Conservation (phyloP, 2,113 vertebrate species). For the Morone saxatilis region DNA sequence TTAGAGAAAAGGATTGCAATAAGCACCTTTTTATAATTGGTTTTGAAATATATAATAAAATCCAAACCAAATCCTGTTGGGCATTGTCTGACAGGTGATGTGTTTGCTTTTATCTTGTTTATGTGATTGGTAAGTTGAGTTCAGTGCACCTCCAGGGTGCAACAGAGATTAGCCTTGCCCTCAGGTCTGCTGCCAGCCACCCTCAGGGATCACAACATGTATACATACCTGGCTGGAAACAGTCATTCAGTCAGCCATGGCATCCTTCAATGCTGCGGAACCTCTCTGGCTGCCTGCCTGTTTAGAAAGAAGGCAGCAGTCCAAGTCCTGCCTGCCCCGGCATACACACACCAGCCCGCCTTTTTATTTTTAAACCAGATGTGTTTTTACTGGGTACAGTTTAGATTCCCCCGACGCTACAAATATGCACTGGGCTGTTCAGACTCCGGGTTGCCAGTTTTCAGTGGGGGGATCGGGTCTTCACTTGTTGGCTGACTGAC, state of each 20-base stretch:
- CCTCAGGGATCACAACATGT: constrained; percentile 29
- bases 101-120: neutral
- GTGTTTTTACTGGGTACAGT: constrained; percentile 82
- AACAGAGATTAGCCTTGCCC: constrained; percentile 14
- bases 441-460: constrained; percentile 58
- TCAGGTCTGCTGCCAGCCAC: constrained; percentile 27
- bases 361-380: constrained; percentile 83
- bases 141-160: constrained; percentile 11
- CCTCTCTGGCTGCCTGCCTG: constrained; percentile 57
- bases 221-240: constrained; percentile 57
- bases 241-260: constrained; percentile 53
- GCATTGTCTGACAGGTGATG: neutral
- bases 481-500: neutral
- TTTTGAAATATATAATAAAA: neutral
- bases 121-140: neutral
- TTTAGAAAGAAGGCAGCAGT: constrained; percentile 56
- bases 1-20: neutral
- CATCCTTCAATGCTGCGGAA: constrained; percentile 51
- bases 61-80: neutral
- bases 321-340: constrained; percentile 51
- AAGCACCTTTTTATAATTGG: neutral
- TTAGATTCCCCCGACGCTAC: constrained; percentile 70
- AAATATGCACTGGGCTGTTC: constrained; percentile 71
- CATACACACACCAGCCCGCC: constrained; percentile 39
- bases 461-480: constrained; percentile 35